Conservation (phyloP, 2,797 vertebrate species). For the Fratercula arctica region DNA sequence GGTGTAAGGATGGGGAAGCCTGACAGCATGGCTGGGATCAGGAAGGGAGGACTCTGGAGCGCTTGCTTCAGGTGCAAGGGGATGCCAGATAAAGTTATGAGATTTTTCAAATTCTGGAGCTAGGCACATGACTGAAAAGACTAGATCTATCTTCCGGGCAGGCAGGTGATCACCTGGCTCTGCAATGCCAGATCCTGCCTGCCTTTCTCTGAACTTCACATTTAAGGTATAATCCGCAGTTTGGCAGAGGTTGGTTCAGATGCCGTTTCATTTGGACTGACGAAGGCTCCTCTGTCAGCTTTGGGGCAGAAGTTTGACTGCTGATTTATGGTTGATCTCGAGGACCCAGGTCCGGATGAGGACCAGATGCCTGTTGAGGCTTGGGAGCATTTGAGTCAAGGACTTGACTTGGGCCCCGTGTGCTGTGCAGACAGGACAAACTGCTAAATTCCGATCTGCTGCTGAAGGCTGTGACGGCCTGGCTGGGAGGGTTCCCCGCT, state of each 20-base stretch:
- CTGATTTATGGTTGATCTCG: neutral
- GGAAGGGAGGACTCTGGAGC: neutral
- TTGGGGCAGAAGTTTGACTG: neutral
- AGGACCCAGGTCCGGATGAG: neutral
- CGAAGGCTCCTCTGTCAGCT: neutral
- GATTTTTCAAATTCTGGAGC: conserved; percentile 12
- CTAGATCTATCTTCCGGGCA: neutral
- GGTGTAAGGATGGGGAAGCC: neutral
- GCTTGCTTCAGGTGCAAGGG: neutral
- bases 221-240: neutral
- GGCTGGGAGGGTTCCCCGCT: conserved; percentile 42
- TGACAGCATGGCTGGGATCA: rapidly evolving
- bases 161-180: neutral
- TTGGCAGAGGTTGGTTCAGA: neutral
- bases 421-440: neutral
- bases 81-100: conserved; percentile 24
- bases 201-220: neutral
- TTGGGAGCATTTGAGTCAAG: neutral
- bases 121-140: neutral
- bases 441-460: neutral
- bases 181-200: neutral
- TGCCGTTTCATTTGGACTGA: rapidly evolving
- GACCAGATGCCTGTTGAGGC: neutral
- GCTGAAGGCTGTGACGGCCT: neutral
- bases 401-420: neutral